Base-by-base conservation (phyloP, 2,888 invertebrate species). In the Dicranocentrus wangi region DNA sequence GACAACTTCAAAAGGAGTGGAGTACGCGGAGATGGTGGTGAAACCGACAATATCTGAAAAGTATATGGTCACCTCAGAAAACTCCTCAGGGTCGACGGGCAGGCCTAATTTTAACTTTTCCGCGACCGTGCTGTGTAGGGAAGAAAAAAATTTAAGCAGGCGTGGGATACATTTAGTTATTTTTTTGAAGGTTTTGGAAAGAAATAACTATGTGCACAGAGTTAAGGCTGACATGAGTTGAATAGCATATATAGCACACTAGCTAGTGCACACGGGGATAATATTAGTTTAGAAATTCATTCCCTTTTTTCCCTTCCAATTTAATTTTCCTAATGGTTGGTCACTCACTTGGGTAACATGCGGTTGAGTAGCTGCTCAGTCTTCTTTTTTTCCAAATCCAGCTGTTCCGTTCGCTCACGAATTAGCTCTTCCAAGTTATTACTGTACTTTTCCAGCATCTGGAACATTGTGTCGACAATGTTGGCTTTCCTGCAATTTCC, bases 381-480 rank as follows among this genome's bases (percentile, higher is more conserved):
- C 90, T 97, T 97, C 90, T 95, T 96, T 90, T 97, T 95, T 90
- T 98, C 98, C 91, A 96, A 93, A 87, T 96, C 95, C 86, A 98
- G 90, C 88, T 97, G 96, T 87, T 96, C 95, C 5, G 97, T 98
- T 75, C 97, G 90, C 87, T 97, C 97, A 81, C 94, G 92, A 87
- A 98, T 96, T 76, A 98, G 90, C 88, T 96, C 96, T 89, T 98
- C 97, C 88, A 98, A 90, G 90, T 98, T 97, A 89, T 95, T 96
- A 82, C 96, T 96, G 89, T 98, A 98, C 89, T 97, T 97, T 88
- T 98, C 97, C 88, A 98, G 90, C 93, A 98, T 96, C 90, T 96
- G 94, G 88, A 97, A 96, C 96, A 98, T 97, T 66, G 97, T 97
- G 89, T 98, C 98, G 69, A 98, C 95, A 87, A 98, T 96, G 70